These are phyloP conservation scores for Triops longicaudatus DNA, from an alignment of 1,140 invertebrate species.

Conservation along the genomic window DNA sequence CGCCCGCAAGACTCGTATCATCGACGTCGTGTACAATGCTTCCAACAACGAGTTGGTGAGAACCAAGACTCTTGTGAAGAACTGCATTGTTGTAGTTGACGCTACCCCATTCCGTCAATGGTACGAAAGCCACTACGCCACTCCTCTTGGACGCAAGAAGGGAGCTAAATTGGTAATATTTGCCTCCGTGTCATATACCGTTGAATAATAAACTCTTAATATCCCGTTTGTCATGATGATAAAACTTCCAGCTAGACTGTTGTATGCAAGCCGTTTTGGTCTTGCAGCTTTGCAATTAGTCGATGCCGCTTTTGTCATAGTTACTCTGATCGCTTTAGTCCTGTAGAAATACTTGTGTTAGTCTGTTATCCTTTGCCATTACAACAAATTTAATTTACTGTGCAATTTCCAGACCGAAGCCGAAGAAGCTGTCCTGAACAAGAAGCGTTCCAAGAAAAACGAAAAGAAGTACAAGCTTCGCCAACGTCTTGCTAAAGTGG, in stretches of 20 bases:
- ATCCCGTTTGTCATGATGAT: conserved; percentile 31
- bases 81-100: conserved; percentile 94
- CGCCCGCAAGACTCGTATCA: conserved; percentile 92
- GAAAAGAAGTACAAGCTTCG: conserved; percentile 87
- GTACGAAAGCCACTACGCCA: conserved; percentile 94
- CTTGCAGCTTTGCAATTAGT: conserved; percentile 18
- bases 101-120: conserved; percentile 97
- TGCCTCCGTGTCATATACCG: too few species aligned
- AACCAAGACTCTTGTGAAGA: conserved; percentile 98
- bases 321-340: conserved; percentile 32
- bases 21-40: conserved; percentile 99
- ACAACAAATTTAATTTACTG: too few species aligned
- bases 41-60: conserved; percentile 98
- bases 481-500: conserved; percentile 87
- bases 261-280: conserved; percentile 28
- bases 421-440: conserved; percentile 88
- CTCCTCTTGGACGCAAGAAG: conserved; percentile 92
- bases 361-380: too few species aligned
- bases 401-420: conserved; percentile 65
- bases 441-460: conserved; percentile 85
- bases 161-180: conserved; percentile 78
- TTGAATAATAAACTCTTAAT: too few species aligned
- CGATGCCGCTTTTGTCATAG: conserved; percentile 32
- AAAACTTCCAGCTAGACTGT: conserved; percentile 17
- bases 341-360: neutral